These are phyloP conservation scores for Tanypteryx hageni DNA, from an alignment of 2,888 invertebrate genomes.

Conservation along the genomic window DNA sequence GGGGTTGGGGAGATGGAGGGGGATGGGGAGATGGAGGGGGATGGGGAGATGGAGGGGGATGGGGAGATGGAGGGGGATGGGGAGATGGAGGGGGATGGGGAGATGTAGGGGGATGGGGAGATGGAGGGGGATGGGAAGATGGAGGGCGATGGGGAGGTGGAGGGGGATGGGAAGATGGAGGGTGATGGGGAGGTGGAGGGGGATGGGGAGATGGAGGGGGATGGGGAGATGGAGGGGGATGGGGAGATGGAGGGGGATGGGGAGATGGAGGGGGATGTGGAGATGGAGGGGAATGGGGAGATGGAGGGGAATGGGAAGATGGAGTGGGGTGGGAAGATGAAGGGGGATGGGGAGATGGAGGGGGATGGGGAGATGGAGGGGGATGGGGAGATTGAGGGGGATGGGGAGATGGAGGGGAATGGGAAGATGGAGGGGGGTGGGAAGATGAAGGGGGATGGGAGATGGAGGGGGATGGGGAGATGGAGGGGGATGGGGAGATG, in stretches of 20 bases:
- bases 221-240: not conserved
- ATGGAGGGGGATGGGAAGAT: not conserved
- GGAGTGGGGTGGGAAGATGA: not conserved
- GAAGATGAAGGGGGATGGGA: not conserved
- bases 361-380: not conserved
- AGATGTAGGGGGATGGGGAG: too few species aligned
- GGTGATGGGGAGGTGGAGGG: not conserved
- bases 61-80: not conserved
- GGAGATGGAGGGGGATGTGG: not conserved
- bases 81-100: not conserved
- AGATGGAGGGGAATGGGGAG: not conserved
- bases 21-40: not conserved
- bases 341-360: not conserved
- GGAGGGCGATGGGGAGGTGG: not conserved
- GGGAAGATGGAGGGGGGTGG: not conserved
- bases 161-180: too few species aligned
- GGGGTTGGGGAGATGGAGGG: not conserved
- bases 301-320: too few species aligned
- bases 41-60: not conserved
- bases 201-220: not conserved
- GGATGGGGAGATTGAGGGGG: slow-evolving; percentile 6
- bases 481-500: not conserved
- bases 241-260: slow-evolving; percentile 13
- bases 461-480: not conserved
- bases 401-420: not conserved